Conservation (phyloP, 2,888 invertebrate species). For the Eupithecia abbreviata region DNA sequence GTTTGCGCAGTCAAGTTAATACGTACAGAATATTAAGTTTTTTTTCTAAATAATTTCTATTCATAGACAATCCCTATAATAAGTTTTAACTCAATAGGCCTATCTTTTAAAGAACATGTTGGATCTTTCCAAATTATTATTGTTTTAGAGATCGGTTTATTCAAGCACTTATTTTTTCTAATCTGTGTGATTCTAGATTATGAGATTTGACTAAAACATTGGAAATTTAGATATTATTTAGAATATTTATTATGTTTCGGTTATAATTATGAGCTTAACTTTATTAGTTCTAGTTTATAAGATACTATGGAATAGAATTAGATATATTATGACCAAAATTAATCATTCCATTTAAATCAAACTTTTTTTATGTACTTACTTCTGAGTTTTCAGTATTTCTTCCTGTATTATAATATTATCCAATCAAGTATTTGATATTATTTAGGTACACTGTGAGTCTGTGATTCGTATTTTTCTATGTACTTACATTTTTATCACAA, state of each 20-base stretch:
- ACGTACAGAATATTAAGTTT: slow-evolving; percentile 15
- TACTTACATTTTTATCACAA: slow-evolving; percentile 28
- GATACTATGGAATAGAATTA: slow-evolving; percentile 45
- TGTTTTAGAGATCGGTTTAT: background rate
- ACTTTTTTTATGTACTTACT: slow-evolving; percentile 29
- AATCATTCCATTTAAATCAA: slow-evolving; percentile 2
- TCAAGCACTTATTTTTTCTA: background rate
- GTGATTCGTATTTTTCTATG: slow-evolving; percentile 28
- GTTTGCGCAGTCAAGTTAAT: slow-evolving; percentile 18
- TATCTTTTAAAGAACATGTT: slow-evolving; percentile 3
- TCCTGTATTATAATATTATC: slow-evolving; percentile 23
- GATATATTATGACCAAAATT: slow-evolving; percentile 36
- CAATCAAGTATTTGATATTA: slow-evolving; percentile 32
- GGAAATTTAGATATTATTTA: slow-evolving; percentile 7
- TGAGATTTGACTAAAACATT: slow-evolving; percentile 1
- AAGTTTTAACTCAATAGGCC: slow-evolving; percentile 12
- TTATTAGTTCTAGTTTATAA: slow-evolving; percentile 46
- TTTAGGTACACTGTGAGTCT: slow-evolving; percentile 30
- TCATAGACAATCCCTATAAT: slow-evolving; percentile 21
- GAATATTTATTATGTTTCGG: slow-evolving; percentile 18
- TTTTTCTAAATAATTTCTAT: slow-evolving; percentile 12
- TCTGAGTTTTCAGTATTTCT: slow-evolving; percentile 26
- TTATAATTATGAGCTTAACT: slow-evolving; percentile 46
- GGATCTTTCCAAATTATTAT: background rate
- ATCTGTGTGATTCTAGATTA: background rate